Percentiles rank a stretch among this genome's conserved stretches.
Evolutionary conservation across 2,888 invertebrate species (phyloP).

Genomic region (Drosophila yooni): DNA sequence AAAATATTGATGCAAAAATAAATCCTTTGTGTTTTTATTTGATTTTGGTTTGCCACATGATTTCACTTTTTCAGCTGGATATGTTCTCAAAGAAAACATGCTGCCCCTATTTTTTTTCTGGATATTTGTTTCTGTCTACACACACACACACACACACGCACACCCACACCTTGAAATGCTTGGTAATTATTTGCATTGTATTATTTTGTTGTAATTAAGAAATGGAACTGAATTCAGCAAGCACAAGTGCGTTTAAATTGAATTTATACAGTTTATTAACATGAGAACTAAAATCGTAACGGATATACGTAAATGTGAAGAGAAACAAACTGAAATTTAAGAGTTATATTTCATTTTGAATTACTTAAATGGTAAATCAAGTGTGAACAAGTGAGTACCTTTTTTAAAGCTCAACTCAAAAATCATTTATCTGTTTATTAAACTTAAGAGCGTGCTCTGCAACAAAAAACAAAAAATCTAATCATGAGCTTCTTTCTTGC

Average conservation of each 20-base stretch:
- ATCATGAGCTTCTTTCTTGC: conserved; percentile 63
- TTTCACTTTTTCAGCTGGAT: conserved; percentile 30
- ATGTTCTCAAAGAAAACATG: conserved; percentile 36
- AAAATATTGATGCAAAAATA: conserved; percentile 72
- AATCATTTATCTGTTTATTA: conserved; percentile 39
- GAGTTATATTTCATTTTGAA: conserved; percentile 58
- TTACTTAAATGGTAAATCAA: conserved; percentile 17
- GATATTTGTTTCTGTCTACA: neutral
- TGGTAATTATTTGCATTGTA: conserved; percentile 17
- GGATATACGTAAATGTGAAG: conserved; percentile 81
- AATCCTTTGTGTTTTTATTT: conserved; percentile 75
- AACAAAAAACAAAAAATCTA: neutral
- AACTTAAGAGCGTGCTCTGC: conserved; percentile 14
- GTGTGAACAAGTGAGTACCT: conserved; percentile 49
- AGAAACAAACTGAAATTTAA: conserved; percentile 76
- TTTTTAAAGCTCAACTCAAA: conserved; percentile 41
- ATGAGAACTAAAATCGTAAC: conserved; percentile 65
- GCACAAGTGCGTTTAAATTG: conserved; percentile 75
- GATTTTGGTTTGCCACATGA: conserved; percentile 18
- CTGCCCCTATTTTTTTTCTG: neutral
- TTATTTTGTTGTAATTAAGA: conserved; percentile 38
- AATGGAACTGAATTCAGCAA: conserved; percentile 73
- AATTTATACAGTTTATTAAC: conserved; percentile 72
- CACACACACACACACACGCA: neutral
- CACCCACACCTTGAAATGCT: conserved; percentile 1